phyloP scores from a whole-genome alignment of 1,140 invertebrate genomes.

The Aphis gossypii region DNA sequence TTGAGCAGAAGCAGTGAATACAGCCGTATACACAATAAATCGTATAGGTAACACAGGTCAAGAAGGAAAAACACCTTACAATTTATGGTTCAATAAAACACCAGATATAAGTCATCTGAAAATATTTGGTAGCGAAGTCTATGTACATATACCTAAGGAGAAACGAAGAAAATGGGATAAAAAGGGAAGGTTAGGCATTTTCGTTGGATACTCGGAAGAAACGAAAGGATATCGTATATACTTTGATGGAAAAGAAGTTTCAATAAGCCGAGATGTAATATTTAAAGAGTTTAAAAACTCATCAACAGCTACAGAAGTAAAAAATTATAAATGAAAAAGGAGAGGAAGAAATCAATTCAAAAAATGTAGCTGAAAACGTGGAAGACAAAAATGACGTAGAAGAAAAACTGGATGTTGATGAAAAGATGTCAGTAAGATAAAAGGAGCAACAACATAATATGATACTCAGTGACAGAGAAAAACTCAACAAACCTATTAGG shows the following conservation, averaged over 20 bases:
- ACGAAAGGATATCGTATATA: slow-evolving; percentile 63
- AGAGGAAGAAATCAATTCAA: not conserved
- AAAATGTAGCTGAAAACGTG: not conserved
- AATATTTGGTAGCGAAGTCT: slow-evolving; percentile 64
- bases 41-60: slow-evolving; percentile 58
- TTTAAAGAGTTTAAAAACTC: not conserved
- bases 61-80: not conserved
- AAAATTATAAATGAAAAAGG: not conserved
- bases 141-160: slow-evolving; percentile 61
- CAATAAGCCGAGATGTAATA: slow-evolving; percentile 59
- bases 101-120: slow-evolving; percentile 63
- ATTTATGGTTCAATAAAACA: slow-evolving; percentile 21
- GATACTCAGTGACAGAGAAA: not conserved
- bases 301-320: not conserved
- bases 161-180: slow-evolving; percentile 63
- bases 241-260: slow-evolving; percentile 59
- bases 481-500: not conserved
- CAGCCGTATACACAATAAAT: slow-evolving; percentile 62
- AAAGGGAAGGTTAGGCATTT: slow-evolving; percentile 59
- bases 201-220: slow-evolving; percentile 64
- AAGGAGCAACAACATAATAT: not conserved
- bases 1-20: slow-evolving; percentile 61
- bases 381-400: not conserved
- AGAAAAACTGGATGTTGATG: not conserved
- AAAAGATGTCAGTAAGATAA: not conserved